These are phyloP conservation scores for Heteromyza rotundicornis DNA, from an alignment of 2,888 invertebrate genomes.

Conservation along the genomic window DNA sequence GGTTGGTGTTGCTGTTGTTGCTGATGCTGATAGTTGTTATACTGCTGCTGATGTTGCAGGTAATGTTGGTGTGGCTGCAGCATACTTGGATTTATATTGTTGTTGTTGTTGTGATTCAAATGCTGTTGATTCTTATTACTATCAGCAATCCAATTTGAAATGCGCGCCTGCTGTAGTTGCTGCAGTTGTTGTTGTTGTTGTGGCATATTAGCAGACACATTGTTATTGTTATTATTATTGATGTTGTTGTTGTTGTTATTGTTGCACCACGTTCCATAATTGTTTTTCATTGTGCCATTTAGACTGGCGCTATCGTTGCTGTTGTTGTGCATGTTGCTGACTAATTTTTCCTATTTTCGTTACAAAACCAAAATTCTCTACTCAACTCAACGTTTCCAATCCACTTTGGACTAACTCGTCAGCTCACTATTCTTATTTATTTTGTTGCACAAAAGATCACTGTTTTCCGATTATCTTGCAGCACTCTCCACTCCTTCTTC, in stretches of 20 bases:
- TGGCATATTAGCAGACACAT: constrained; percentile 23
- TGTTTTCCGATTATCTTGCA: not conserved
- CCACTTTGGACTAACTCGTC: too few relatives aligned
- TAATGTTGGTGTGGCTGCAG: not conserved
- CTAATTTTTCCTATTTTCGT: not conserved
- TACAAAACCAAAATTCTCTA: not conserved
- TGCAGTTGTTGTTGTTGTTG: constrained; percentile 22
- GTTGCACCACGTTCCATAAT: constrained; percentile 3
- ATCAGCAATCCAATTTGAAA: constrained; percentile 10
- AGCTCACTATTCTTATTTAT: not conserved
- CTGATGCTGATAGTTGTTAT: constrained; percentile 2
- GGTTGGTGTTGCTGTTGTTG: constrained; percentile 11
- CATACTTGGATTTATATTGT: constrained; percentile 10
- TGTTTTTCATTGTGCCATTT: constrained; percentile 39
- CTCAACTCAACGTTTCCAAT: too few relatives aligned
- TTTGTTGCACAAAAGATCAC: too few relatives aligned
- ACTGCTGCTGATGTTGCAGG: not conserved
- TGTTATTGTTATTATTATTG: constrained; percentile 16
- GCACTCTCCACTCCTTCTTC: not conserved
- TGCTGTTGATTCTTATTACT: constrained; percentile 23
- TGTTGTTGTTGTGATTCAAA: constrained; percentile 18
- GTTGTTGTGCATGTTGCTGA: constrained; percentile 32
- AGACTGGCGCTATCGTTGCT: constrained; percentile 36
- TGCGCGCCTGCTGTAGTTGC: constrained; percentile 23
- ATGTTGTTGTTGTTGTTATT: too few relatives aligned